Base-by-base conservation (phyloP, 2,888 invertebrate species). In the Cheiracanthium punctorium region DNA sequence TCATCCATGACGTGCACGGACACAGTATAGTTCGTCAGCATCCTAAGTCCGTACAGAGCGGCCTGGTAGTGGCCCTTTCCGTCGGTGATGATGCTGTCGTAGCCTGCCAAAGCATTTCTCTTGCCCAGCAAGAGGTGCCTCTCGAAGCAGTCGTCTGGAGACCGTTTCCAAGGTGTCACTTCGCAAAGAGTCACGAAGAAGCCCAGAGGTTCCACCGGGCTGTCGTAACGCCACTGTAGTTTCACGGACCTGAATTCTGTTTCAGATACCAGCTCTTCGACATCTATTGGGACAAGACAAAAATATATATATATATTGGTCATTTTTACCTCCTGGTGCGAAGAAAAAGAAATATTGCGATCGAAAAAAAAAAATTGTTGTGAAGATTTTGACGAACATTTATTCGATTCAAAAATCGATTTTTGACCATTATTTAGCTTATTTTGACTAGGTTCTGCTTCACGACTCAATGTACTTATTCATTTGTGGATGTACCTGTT, bases 1-100 rank as follows among this genome's bases (percentile, higher is more conserved):
- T 80, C 72, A 2, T 82, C 82, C 76, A 82, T 80, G 5, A 82
- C 77, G 8, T 86, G 58, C 0, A 88, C 86, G 1, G 70, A 74
- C 8, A 88, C 41, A 7, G 81, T 79, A 43, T 88, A 88, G 37
- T 88, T 88, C 2, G 86, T 86, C 33, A 80, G 14, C 88, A 88
- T 88, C 17, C 88, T 41, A 1, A 88, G 72, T 5, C 81, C 88
- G 29, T 75, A 71, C 17, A 88, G 28, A 12, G 73, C 41, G 5
- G 85, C 88, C 24, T 72, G 33, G 64, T 65, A 88, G 1, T 67
- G 64, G 14, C 80, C 69, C 2, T 17, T 30, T 0, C 72, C 79
- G 10, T 74, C 75, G 0, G 43, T 24, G 2, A 32, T 58, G 14
- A 86, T 17, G 8, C 72, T 64, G 48, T 88, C 81, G 48, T 82